These are phyloP conservation scores for Rhinogobio ventralis DNA, from an alignment of 2,797 vertebrate species.

Conservation along the genomic window DNA sequence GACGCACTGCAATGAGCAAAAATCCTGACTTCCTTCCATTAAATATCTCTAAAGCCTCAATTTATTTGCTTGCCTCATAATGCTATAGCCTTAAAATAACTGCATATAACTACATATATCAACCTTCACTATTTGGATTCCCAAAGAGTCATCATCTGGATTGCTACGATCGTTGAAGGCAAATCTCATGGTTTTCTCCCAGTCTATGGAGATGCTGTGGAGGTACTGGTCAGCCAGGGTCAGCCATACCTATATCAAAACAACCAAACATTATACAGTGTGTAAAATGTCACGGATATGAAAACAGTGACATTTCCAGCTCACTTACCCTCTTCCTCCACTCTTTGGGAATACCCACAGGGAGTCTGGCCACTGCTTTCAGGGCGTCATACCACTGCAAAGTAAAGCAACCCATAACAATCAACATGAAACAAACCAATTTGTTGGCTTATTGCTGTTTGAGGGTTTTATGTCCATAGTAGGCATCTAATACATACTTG, in stretches of 20 bases:
- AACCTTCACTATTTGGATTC: constrained; percentile 95
- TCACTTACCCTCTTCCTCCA: constrained; percentile 92
- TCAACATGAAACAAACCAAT: constrained; percentile 10
- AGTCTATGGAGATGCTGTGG: constrained; percentile 96
- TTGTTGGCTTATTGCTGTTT: not conserved
- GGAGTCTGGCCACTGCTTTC: constrained; percentile 94
- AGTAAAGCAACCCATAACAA: constrained; percentile 21
- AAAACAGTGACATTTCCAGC: not conserved
- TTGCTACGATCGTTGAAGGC: constrained; percentile 98
- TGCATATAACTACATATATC: not conserved
- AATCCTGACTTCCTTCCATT: constrained; percentile 57
- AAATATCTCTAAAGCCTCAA: constrained; percentile 19
- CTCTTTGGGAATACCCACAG: constrained; percentile 95
- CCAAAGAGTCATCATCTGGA: constrained; percentile 97
- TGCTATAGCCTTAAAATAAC: not conserved
- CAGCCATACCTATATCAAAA: constrained; percentile 89
- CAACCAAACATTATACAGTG: not conserved
- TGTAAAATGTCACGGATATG: not conserved
- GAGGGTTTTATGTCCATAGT: not conserved
- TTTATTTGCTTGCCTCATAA: not conserved
- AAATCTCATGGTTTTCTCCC: constrained; percentile 99
- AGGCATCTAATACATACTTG: constrained; percentile 44
- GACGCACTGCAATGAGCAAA: constrained; percentile 65
- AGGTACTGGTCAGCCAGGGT: constrained; percentile 96
- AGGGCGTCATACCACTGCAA: constrained; percentile 96